Base-by-base conservation (phyloP, 1,140 invertebrate species). In the Lepidurus couesii region DNA sequence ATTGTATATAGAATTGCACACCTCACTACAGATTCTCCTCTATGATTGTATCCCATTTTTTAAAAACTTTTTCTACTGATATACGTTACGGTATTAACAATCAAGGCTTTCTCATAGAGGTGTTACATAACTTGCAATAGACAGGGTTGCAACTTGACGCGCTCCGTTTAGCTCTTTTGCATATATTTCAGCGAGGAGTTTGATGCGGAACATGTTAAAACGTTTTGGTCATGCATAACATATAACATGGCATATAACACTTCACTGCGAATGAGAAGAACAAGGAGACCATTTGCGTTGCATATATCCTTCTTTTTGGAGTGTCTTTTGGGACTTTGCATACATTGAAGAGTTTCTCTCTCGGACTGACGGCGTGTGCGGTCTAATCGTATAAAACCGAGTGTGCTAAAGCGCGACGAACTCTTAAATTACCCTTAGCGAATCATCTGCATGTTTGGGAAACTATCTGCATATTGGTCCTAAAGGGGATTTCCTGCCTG, bases 361-460 rank as follows among this genome's bases (percentile, higher is more conserved):
- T 34, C 34, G 34, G 34, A 34, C 34, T 4, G 34, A 34, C 34
- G 3, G 34, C 34, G 34, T 34, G 34, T 34, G 34, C 34, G 34
- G 34, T 34, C 34, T 34, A 34, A 34, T 34, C 34, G 34, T 4
- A 34, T 34, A 34, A 34, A 34, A 34, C 34, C 34, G 34, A 34
- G 34, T 34, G 34, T 34, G 34, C 34, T 3, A 34, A 16, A 21
- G 53, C 53, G 53, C 53, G 53, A 65, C 53, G 53, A 65, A 65
- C 53, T 65, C 21, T 65, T n/a, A 65, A 21, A 65, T 65, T 65
- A 65, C 21, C 53, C 53, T 65, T 65, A 65, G 53, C 53, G 53
- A 65, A 65, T 65, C 53, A 65, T 65, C 53, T 65, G 53, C 53
- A 65, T 65, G 21, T 65, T 65, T 65, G 53, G 53, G 45, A 21